Evolutionary conservation across 2,113 vertebrate genomes (phyloP).

Genomic region (Holacanthus passer): DNA sequence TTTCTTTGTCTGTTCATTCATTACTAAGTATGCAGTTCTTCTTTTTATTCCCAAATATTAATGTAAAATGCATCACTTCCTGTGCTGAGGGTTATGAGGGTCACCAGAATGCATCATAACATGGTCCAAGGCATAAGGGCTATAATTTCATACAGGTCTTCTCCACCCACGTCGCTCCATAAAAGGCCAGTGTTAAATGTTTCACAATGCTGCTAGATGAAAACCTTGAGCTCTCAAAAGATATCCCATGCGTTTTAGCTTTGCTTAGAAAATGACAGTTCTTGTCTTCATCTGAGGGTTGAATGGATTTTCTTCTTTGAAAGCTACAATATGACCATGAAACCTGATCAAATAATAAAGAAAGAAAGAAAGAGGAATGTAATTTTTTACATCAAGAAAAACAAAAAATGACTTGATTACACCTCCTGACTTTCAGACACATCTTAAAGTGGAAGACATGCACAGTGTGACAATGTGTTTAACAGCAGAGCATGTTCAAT

Average conservation of each 20-base stretch:
- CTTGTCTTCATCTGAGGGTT: background rate
- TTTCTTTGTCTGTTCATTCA: background rate
- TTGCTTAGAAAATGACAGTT: background rate
- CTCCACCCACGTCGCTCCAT: slow-evolving; percentile 23
- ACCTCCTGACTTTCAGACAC: background rate
- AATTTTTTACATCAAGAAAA: background rate
- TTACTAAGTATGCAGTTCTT: too few species aligned
- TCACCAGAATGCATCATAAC: background rate
- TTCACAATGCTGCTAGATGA: slow-evolving; percentile 18
- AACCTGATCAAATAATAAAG: background rate
- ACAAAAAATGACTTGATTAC: background rate
- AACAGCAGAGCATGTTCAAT: background rate
- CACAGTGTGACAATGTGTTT: background rate
- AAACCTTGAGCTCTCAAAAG: slow-evolving; percentile 31
- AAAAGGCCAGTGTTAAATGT: slow-evolving; percentile 14
- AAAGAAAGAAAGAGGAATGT: background rate
- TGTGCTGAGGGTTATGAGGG: background rate
- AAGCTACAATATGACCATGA: background rate
- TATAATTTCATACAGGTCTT: slow-evolving; percentile 12
- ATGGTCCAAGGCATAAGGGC: background rate
- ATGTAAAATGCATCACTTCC: background rate
- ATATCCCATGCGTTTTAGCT: background rate
- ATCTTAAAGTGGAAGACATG: background rate
- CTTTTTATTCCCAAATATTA: background rate
- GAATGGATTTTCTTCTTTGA: background rate